Evolutionary conservation across 1,140 invertebrate species (phyloP).

Genomic region (Chrysoperla carnea): DNA sequence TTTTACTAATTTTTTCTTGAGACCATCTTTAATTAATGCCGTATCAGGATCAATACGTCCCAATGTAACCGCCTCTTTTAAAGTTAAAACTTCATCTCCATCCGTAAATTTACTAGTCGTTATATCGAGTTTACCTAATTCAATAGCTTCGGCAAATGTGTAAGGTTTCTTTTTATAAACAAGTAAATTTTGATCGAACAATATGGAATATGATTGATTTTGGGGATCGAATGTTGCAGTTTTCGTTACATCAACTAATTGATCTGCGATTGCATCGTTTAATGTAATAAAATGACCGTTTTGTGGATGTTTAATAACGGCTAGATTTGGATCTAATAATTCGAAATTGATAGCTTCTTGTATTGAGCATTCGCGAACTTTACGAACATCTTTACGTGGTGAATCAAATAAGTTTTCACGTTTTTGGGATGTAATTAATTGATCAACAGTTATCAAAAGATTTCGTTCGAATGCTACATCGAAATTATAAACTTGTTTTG

Average conservation of each 20-base stretch:
- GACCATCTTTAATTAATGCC: slow-evolving; percentile 71
- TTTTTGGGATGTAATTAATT: slow-evolving; percentile 35
- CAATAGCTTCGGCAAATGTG: slow-evolving; percentile 58
- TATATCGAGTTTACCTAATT: slow-evolving; percentile 49
- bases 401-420: slow-evolving; percentile 4
- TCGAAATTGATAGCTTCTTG: slow-evolving; percentile 61
- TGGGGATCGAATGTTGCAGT: slow-evolving; percentile 47
- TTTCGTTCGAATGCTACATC: slow-evolving; percentile 56
- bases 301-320: slow-evolving; percentile 59
- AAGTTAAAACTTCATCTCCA: slow-evolving; percentile 46
- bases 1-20: slow-evolving; percentile 63
- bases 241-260: slow-evolving; percentile 43
- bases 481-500: slow-evolving; percentile 49
- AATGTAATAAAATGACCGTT: slow-evolving; percentile 56
- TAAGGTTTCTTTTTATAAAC: slow-evolving; percentile 54
- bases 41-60: slow-evolving; percentile 78
- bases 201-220: slow-evolving; percentile 43
- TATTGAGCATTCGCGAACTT: slow-evolving; percentile 48
- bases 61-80: slow-evolving; percentile 67
- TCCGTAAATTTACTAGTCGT: slow-evolving; percentile 57
- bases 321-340: slow-evolving; percentile 55
- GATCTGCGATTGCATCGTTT: slow-evolving; percentile 47
- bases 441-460: slow-evolving; percentile 51
- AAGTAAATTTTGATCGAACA: slow-evolving; percentile 52
- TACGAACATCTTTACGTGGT: slow-evolving; percentile 12